Evolutionary conservation across 2,113 vertebrate species (phyloP).

Genomic region (Carollia perspicillata): DNA sequence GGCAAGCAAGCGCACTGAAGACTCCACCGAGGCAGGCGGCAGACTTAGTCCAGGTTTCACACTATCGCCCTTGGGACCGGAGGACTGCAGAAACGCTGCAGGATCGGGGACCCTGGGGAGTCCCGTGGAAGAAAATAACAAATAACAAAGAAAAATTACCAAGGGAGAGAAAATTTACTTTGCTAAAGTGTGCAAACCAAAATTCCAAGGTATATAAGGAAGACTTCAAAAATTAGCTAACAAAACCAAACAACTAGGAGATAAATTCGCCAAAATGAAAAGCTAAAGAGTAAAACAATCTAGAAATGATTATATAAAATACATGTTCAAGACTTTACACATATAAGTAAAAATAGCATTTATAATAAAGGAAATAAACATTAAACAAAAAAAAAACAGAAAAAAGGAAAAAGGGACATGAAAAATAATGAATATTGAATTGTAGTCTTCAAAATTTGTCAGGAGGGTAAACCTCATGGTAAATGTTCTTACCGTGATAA

Average conservation of each 20-base stretch:
- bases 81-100: too few species aligned
- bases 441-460: neutral
- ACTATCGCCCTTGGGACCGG: fast-evolving
- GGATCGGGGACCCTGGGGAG: fast-evolving
- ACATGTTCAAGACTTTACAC: neutral
- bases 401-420: neutral
- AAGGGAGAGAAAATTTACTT: neutral
- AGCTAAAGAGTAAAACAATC: neutral
- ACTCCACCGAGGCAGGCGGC: fast-evolving
- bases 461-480: too few species aligned
- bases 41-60: too few species aligned
- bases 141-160: neutral
- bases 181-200: neutral
- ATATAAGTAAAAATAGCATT: neutral
- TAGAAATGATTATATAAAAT: neutral
- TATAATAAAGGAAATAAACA: neutral
- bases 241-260: neutral
- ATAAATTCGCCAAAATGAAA: neutral
- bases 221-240: neutral
- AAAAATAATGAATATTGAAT: neutral
- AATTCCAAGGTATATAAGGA: neutral
- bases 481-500: neutral
- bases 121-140: neutral
- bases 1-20: fast-evolving
- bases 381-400: neutral